Evolutionary conservation across 64 coral and sea anemone species (phyloP).

Genomic region (Porites australiensis): DNA sequence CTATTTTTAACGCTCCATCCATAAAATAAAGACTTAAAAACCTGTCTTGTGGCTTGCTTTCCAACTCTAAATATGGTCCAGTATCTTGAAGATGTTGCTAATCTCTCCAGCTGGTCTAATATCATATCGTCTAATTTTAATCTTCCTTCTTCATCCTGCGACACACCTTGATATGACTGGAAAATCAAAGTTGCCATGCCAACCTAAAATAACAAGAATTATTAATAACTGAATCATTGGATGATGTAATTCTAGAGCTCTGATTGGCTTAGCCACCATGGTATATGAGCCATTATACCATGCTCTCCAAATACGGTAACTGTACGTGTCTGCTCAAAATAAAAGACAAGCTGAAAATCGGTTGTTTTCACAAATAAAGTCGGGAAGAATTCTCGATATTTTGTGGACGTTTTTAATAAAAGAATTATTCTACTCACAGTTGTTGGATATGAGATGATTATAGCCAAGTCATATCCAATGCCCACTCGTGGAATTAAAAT

Average conservation of each 20-base stretch:
- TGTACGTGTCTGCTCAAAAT: too few species aligned
- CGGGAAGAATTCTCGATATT: too few species aligned
- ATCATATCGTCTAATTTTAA: constrained; percentile 71
- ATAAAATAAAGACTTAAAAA: not conserved
- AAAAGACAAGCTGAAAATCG: too few species aligned
- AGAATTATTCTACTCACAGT: too few species aligned
- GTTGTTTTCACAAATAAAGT: too few species aligned
- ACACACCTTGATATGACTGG: constrained; percentile 70
- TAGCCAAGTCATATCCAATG: too few species aligned
- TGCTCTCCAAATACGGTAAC: too few species aligned
- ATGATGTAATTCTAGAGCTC: not conserved
- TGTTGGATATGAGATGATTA: too few species aligned
- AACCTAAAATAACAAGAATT: constrained; percentile 49
- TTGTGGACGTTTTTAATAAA: too few species aligned
- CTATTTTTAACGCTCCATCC: too few species aligned
- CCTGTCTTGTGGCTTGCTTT: constrained; percentile 95
- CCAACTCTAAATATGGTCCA: constrained; percentile 93
- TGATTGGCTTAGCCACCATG: constrained; percentile 20
- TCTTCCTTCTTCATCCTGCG: not conserved
- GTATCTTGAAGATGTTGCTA: constrained; percentile 73
- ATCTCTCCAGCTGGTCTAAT: constrained; percentile 52
- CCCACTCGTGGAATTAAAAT: too few species aligned
- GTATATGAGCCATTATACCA: too few species aligned
- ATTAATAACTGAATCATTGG: not conserved
- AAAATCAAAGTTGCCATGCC: constrained; percentile 91